These are phyloP conservation scores for Pelobates fuscus DNA, from an alignment of 2,113 vertebrate species.

Conservation along the genomic window DNA sequence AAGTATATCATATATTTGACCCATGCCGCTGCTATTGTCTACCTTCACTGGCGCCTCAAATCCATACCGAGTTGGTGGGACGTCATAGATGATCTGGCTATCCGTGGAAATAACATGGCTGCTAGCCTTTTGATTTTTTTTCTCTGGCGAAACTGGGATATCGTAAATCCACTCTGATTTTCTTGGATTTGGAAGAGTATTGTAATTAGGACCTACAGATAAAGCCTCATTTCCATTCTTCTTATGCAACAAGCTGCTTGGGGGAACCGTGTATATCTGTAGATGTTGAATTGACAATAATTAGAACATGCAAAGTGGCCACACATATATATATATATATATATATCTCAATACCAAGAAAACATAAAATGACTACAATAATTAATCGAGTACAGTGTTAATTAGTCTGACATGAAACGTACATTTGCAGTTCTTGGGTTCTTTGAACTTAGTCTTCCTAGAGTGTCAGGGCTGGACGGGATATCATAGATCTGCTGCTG, in stretches of 20 bases:
- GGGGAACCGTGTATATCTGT: conserved; percentile 74
- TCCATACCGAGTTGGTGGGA: conserved; percentile 56
- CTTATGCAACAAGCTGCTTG: conserved; percentile 56
- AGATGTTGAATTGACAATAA: conserved; percentile 35
- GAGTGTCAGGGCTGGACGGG: conserved; percentile 52
- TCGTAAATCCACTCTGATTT: conserved; percentile 87
- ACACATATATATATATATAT: too few species aligned
- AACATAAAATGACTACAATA: too few species aligned
- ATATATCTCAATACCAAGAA: too few species aligned
- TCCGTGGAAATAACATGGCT: conserved; percentile 32
- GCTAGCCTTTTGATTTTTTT: conserved; percentile 44
- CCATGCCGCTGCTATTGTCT: conserved; percentile 13
- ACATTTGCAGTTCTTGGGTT: conserved; percentile 28
- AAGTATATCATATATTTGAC: conserved; percentile 50
- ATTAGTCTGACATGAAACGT: neutral
- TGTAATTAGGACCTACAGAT: conserved; percentile 57
- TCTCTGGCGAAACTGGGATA: conserved; percentile 70
- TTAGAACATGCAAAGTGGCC: neutral
- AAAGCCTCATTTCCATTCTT: conserved; percentile 64
- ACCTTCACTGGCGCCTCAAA: neutral
- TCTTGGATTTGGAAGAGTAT: conserved; percentile 70
- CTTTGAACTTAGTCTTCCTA: conserved; percentile 24
- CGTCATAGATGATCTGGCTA: conserved; percentile 51
- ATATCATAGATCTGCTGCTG: conserved; percentile 63
- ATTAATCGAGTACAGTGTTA: neutral